phyloP scores from a whole-genome alignment of 1,140 invertebrate species.

The Trigoniulus corallinus region DNA sequence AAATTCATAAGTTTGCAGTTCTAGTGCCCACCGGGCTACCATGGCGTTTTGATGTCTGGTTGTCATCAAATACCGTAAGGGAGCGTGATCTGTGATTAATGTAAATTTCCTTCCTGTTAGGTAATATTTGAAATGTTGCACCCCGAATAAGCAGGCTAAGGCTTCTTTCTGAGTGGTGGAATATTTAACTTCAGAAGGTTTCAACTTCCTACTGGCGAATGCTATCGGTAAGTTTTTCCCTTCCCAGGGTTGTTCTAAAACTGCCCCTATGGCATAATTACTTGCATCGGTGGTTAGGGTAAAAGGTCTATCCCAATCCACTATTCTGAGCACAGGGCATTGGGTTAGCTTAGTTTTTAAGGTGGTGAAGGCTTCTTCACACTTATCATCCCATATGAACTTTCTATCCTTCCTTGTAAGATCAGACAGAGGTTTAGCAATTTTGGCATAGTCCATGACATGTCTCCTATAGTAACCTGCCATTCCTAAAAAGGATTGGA shows the following conservation, averaged over 20 bases:
- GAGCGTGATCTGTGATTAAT: background rate
- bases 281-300: background rate
- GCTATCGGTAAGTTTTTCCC: background rate
- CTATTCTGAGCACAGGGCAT: background rate
- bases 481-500: constrained; percentile 20
- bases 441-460: constrained; percentile 15
- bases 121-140: background rate
- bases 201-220: background rate
- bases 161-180: background rate
- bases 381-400: background rate
- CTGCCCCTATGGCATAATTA: background rate
- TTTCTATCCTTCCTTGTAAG: background rate
- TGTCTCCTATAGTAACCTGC: constrained; percentile 23
- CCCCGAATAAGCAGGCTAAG: background rate
- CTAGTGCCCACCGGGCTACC: background rate
- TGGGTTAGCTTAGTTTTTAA: background rate
- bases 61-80: background rate
- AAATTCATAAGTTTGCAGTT: background rate
- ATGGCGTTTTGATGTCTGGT: background rate
- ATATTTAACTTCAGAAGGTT: background rate
- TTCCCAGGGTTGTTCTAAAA: background rate
- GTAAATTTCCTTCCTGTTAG: background rate
- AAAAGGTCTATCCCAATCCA: background rate
- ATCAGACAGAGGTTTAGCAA: constrained; percentile 12
- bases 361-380: background rate